Base-by-base conservation (phyloP, 2,797 vertebrate species). In the Neosalanx taihuensis region DNA sequence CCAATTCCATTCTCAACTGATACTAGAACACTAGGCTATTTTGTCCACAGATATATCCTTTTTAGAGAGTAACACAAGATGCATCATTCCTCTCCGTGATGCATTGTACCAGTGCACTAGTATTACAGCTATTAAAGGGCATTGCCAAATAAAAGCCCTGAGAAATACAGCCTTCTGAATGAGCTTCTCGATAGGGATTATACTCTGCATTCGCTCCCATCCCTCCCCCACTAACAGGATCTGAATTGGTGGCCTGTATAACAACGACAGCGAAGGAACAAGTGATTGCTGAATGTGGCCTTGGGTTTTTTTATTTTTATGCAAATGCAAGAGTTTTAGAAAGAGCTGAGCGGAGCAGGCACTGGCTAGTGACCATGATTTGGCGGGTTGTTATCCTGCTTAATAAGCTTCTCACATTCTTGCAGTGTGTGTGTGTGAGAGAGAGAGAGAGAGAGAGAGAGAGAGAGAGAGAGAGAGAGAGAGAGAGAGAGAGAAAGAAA, bases 281-380 rank as follows among this genome's bases (percentile, higher is more conserved):
- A 75, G 64, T 33, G 58, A 62, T 74, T 76, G 3, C 65, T 77
- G 66, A 71, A 77, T 37, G 70, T 70, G 23, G 51, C 51, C 51
- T 56, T 56, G 49, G 17, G 41, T 26, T 53, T 91, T 90, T 91
- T 91, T 91, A 91, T 91, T 90, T 91, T 87, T 80, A 92, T 83
- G 83, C 83, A 92, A 90, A 92, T 88, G 84, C 85, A 87, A 73
- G 76, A 56, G 72, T 79, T 83, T 75, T 84, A 60, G 88, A 90
- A 88, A 84, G 75, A 80, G 72, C 49, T 20, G 64, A 72, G 69
- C 62, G 64, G 69, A 74, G 75, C 60, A 76, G 76, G 76, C 77
- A 62, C 70, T 84, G 80, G 76, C 76, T 41, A 80, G 67, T 60
- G 69, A 79, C 67, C 62, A 87, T 91, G 88, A 83, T 79, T 37